A percentile compares a stretch with the other conserved stretches of the same genome.
Evolutionary conservation across 2,888 invertebrate species (phyloP).

Genomic region (Oxytorus armatus): DNA sequence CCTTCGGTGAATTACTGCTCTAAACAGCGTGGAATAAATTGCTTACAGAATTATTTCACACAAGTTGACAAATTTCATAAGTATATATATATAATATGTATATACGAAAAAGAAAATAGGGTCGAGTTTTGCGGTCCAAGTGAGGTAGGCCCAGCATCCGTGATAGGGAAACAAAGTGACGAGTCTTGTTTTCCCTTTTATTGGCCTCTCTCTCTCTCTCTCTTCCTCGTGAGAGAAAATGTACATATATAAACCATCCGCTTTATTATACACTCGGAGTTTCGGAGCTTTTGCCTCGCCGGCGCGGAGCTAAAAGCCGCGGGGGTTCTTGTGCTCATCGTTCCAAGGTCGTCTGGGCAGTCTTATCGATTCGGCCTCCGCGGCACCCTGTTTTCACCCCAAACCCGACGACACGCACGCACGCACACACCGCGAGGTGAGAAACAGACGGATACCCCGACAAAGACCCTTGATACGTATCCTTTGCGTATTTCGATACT

Average conservation of each 20-base stretch:
- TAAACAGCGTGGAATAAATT: too few species aligned
- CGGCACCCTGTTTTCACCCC: constrained; percentile 65
- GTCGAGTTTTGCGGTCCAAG: constrained; percentile 68
- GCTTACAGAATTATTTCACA: background rate
- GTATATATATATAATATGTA: background rate
- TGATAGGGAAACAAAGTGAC: constrained; percentile 52
- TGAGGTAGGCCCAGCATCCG: constrained; percentile 79
- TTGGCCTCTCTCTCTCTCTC: background rate
- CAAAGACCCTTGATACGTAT: constrained; percentile 27
- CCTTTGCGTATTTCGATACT: constrained; percentile 46
- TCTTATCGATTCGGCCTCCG: constrained; percentile 79
- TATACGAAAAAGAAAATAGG: constrained; percentile 5
- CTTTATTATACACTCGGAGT: constrained; percentile 45
- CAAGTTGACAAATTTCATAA: background rate
- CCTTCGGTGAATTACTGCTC: too few species aligned
- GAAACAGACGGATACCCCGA: constrained; percentile 11
- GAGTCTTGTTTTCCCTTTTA: constrained; percentile 20
- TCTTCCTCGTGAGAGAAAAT: background rate
- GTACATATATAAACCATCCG: constrained; percentile 4
- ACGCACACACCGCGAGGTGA: constrained; percentile 1
- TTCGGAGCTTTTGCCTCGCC: constrained; percentile 72
- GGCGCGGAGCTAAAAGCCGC: constrained; percentile 58
- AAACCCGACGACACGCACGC: constrained; percentile 32
- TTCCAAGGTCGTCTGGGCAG: constrained; percentile 82
- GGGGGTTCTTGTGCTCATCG: constrained; percentile 61